Evolutionary conservation across 2,113 vertebrate species (phyloP), one percentile per base, ranked within the genome.

Genomic region (Corythaixoides concolor): DNA sequence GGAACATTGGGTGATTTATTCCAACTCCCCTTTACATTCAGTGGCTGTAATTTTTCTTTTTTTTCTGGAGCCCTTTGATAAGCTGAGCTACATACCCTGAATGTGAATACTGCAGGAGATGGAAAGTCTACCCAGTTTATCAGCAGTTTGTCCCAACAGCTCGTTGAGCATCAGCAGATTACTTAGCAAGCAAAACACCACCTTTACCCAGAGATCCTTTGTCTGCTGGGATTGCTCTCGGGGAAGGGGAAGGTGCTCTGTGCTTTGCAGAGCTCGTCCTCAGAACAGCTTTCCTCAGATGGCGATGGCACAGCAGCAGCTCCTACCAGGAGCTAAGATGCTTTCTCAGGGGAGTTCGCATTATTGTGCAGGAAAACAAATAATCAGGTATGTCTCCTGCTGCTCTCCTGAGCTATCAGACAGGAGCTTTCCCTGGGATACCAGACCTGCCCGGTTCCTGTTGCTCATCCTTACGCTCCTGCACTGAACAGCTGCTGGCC

Each of bases 221-320:
- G 4, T 14, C 43, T 37, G 35, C 69, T 2, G 0, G 0, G 4
- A 5, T 12, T 23, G 27, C 39, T 39, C n/a, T 28, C 2, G 0
- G 10, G 69, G 35, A 5, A 5, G 12, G 12, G 39, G 58, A 72
- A 72, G 14, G 6, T 33, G 26, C 30, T 78, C 28, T 59, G n/a
- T 35, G 47, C 21, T 53, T 20, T 53, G 18, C 23, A 33, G 0
- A 1, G 33, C 35, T 56, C 1, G 0, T 19, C 72, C 81, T 66
- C 68, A 5, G 4, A 79, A 11, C 32, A 12, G 32, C 18, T 41
- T 55, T 50, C 35, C 45, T 9, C 30, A 4, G 23, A 9, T 4
- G 27, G 39, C 26, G 19, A 1, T 2, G 30, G 43, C 55, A 5
- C 37, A 32, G 45, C 49, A 58, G 63, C 52, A 64, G 66, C 6